Conservation (phyloP, 23 tunicate genomes). For the Styela clava region DNA sequence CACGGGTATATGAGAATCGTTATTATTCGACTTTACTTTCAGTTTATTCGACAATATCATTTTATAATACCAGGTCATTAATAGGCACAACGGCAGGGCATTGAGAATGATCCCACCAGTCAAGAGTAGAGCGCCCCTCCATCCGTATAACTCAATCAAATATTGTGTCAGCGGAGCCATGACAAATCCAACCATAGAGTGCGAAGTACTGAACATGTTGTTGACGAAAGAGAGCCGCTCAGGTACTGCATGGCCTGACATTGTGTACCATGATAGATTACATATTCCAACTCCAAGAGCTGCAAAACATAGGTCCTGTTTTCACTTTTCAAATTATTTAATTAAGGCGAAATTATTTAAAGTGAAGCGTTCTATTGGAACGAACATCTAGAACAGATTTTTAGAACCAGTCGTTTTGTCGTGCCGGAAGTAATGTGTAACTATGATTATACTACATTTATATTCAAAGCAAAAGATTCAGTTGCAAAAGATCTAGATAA, state of each 20-base stretch:
- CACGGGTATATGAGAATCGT: neutral
- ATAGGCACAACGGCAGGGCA: neutral
- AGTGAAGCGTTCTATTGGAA: too few relatives aligned
- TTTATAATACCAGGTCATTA: neutral
- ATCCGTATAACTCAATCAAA: conserved; percentile 7
- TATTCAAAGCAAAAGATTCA: too few relatives aligned
- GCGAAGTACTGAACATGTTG: conserved; percentile 15
- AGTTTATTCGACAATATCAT: neutral
- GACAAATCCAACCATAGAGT: neutral
- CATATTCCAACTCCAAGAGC: conserved; percentile 10
- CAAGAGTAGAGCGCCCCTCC: conserved; percentile 13
- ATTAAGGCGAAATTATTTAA: too few relatives aligned
- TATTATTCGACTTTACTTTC: neutral
- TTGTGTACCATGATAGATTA: conserved; percentile 8
- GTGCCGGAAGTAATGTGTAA: too few relatives aligned
- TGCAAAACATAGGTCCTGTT: too few relatives aligned
- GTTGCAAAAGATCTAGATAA: too few relatives aligned
- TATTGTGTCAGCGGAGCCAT: conserved; percentile 17
- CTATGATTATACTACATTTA: too few relatives aligned
- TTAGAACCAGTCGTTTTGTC: too few relatives aligned
- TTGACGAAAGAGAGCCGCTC: neutral
- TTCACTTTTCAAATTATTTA: too few relatives aligned
- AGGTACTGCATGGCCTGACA: conserved; percentile 6
- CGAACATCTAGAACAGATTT: too few relatives aligned
- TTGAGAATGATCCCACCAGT: conserved; percentile 1